Evolutionary conservation across 1,140 invertebrate species (phyloP).

Genomic region (Lasioglossum baleicum): DNA sequence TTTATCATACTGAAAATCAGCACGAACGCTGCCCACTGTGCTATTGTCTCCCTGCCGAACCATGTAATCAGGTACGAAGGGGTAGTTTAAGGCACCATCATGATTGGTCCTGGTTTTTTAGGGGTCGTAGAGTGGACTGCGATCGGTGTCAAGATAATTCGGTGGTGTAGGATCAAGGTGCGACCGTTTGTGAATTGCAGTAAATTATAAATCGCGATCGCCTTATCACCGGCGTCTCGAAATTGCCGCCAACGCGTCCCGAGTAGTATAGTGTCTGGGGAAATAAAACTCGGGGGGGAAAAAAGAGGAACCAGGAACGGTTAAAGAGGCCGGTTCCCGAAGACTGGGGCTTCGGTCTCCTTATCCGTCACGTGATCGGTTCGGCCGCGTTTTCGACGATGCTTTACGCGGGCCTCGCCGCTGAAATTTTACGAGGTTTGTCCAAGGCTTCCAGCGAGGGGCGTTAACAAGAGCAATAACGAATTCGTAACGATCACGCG

Average conservation of each 20-base stretch:
- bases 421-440: slow-evolving; percentile 68
- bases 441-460: slow-evolving; percentile 58
- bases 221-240: background rate
- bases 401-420: slow-evolving; percentile 33
- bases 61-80: no score
- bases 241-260: background rate
- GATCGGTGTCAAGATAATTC: no score
- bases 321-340: background rate
- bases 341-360: background rate
- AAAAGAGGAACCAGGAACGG: background rate
- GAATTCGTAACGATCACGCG: slow-evolving; percentile 73
- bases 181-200: background rate
- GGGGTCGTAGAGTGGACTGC: no score
- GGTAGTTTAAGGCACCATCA: no score
- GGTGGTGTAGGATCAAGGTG: background rate
- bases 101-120: no score
- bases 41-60: no score
- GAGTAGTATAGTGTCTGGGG: background rate
- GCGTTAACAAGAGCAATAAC: slow-evolving; percentile 73
- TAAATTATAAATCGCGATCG: background rate
- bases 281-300: background rate
- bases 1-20: no score
- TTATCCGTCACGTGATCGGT: slow-evolving; percentile 42
- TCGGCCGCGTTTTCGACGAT: slow-evolving; percentile 43
- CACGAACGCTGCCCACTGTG: no score